Evolutionary conservation across 2,888 invertebrate genomes (phyloP).

Genomic region (Drosophila kanekoi): DNA sequence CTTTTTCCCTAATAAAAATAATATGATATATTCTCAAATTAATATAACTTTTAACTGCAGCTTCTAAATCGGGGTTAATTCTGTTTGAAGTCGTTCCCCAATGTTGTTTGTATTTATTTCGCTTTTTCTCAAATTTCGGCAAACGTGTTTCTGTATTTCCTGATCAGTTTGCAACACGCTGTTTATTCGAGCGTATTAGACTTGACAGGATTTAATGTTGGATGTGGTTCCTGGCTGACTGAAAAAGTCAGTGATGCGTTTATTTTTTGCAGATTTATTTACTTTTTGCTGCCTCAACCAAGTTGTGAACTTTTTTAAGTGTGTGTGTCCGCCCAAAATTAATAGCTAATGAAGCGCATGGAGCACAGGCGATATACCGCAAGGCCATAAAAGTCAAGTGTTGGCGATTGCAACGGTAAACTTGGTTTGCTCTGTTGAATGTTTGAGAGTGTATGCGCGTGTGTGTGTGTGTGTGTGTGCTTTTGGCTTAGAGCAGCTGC

Average conservation of each 20-base stretch:
- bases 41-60: no score
- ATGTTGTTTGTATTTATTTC: slow-evolving; percentile 20
- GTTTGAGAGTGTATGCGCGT: background rate
- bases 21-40: no score
- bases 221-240: slow-evolving; percentile 7
- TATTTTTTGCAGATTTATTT: slow-evolving; percentile 3
- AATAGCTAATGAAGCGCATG: slow-evolving; percentile 70
- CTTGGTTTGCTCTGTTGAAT: background rate
- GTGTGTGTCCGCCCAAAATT: slow-evolving; percentile 46
- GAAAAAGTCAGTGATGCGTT: slow-evolving; percentile 7
- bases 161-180: slow-evolving; percentile 27
- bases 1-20: no score
- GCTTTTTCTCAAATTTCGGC: no score
- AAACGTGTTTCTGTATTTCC: slow-evolving; percentile 18
- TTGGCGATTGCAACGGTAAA: slow-evolving; percentile 31
- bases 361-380: slow-evolving; percentile 32
- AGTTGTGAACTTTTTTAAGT: slow-evolving; percentile 1
- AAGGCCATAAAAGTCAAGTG: slow-evolving; percentile 64
- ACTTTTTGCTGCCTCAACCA: background rate
- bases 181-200: slow-evolving; percentile 47
- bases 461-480: slow-evolving; percentile 14
- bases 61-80: background rate
- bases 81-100: slow-evolving; percentile 7
- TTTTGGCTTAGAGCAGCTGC: slow-evolving; percentile 25
- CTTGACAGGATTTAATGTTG: slow-evolving; percentile 44